Evolutionary conservation across 2,113 vertebrate species (phyloP), one percentile per base, ranked within the genome.

Genomic region (Myiozetetes cayanensis): DNA sequence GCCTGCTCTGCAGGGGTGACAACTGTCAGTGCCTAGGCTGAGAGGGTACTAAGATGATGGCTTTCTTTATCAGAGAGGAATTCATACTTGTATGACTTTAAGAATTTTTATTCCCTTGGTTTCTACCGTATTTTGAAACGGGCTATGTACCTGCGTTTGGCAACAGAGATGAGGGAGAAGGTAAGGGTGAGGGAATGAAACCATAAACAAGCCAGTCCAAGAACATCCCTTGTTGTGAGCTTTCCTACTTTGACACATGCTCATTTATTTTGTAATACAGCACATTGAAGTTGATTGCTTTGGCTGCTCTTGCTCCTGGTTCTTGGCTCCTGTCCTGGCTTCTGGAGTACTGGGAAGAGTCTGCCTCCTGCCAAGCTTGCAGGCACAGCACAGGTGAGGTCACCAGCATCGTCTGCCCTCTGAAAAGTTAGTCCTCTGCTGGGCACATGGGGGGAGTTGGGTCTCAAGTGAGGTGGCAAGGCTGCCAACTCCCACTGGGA

Each of bases 201-300:
- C 43, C 41, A 67, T 95, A 96, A 96, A 90, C 44, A 93, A 87
- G 46, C 15, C 85, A 84, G 50, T 16, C 59, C 68, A 74, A 90
- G 91, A 75, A 71, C 90, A 14, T 50, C 61, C 56, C 88, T 96
- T 91, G 85, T 93, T 96, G 87, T 5, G 68, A 94, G 47, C 44
- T 65, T 94, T 75, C 88, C 56, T 81, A 71, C 79, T 92, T 83
- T 84, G 95, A 93, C 73, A 81, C 71, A 76, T 50, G 39, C 56
- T 96, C 56, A 4, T 88, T 55, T 96, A 84, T 94, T 96, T 93
- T 35, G 30, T 56, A 88, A 56, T 52, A 33, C 75, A 67, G 78
- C 50, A 77, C 59, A 28, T 0, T 43, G 78, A 93, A 80, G 56
- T 56, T 90, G 88, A 94, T 75, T 81, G 65, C 73, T 92, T 86